Percentiles rank a stretch among this genome's conserved stretches.
Conservation (phyloP, 2,797 vertebrate genomes). For the Clarias pachynema region DNA sequence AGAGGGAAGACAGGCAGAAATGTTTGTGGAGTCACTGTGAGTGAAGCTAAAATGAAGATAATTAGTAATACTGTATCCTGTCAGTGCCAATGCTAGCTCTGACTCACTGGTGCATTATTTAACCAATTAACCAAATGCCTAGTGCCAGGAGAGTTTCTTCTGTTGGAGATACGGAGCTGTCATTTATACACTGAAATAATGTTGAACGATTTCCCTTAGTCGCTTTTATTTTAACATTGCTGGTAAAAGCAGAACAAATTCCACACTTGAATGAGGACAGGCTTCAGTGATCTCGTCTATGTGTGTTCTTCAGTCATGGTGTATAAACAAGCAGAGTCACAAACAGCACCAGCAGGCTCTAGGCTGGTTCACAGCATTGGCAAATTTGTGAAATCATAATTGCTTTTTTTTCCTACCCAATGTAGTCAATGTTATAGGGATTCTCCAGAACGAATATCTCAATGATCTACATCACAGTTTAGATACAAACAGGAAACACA, state of each 20-base stretch:
- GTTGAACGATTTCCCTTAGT: not conserved
- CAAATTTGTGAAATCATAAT: not conserved
- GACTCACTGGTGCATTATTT: not conserved
- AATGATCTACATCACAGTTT: not conserved
- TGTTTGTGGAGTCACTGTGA: slow-evolving; percentile 14
- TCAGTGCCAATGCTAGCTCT: not conserved
- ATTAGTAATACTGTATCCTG: slow-evolving; percentile 22
- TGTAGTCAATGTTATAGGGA: not conserved
- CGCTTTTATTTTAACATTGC: not conserved
- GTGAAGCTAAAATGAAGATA: slow-evolving; percentile 24
- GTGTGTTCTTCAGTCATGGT: not conserved
- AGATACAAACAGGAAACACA: not conserved
- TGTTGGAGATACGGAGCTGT: slow-evolving; percentile 13
- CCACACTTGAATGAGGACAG: not conserved
- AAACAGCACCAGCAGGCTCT: not conserved
- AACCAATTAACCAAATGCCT: slow-evolving; percentile 26
- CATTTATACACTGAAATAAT: slow-evolving; percentile 3
- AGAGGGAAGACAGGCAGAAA: not conserved
- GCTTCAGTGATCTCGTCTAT: not conserved
- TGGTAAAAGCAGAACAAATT: slow-evolving; percentile 4
- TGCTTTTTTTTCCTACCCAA: not conserved
- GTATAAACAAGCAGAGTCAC: not conserved
- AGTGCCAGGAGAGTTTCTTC: slow-evolving; percentile 10
- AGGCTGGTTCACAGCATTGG: slow-evolving; percentile 5
- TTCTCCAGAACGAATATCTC: not conserved